These are phyloP conservation scores for Mantis religiosa DNA, from an alignment of 2,888 invertebrate genomes.

Conservation along the genomic window DNA sequence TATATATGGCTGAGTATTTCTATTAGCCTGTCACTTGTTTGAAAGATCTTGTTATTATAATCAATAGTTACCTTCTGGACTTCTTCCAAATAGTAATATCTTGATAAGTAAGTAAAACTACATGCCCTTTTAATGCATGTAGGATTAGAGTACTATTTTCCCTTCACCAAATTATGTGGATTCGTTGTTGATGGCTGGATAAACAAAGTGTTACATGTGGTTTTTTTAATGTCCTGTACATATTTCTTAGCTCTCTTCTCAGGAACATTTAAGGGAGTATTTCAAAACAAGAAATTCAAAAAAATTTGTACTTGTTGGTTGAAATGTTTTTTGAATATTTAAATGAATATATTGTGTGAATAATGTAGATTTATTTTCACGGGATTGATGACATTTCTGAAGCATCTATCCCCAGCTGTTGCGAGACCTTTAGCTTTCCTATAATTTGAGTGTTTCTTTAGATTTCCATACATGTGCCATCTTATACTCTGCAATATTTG, in stretches of 20 bases:
- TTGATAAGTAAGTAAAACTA: neutral
- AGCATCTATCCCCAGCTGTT: neutral
- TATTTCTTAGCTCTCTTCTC: constrained; percentile 25
- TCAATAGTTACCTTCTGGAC: neutral
- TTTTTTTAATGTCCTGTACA: constrained; percentile 15
- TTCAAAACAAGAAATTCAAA: constrained; percentile 8
- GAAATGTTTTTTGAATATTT: constrained; percentile 7
- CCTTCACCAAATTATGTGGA: constrained; percentile 4
- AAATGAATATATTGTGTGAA: neutral
- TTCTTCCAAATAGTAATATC: neutral
- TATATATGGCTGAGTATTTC: neutral
- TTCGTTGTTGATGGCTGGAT: constrained; percentile 9
- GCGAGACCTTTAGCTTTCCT: neutral
- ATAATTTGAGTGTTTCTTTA: neutral
- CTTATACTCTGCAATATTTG: neutral
- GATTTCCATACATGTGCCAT: neutral
- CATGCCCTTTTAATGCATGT: neutral
- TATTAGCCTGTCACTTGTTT: neutral
- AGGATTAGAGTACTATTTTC: neutral
- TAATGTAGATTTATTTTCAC: constrained; percentile 3
- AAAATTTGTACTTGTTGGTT: constrained; percentile 13
- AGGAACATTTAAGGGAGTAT: constrained; percentile 28
- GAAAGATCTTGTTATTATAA: constrained; percentile 1
- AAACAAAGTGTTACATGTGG: neutral
- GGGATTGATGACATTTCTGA: neutral